phyloP scores from a whole-genome alignment of 2,888 invertebrate genomes.

The Colletes collaris region DNA sequence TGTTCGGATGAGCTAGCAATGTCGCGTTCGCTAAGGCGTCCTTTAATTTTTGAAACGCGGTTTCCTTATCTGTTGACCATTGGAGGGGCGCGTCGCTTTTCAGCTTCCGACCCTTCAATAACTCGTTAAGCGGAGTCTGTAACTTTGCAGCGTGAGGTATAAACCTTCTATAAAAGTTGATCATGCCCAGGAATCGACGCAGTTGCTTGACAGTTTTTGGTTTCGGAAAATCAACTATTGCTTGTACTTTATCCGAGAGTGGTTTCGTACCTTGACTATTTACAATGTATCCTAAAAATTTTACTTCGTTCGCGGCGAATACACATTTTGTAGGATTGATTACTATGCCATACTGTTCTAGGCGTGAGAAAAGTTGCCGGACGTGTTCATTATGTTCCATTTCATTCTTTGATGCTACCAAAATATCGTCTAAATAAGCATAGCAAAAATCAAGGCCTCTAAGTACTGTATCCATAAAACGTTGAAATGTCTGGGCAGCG shows the following conservation, averaged over 20 bases:
- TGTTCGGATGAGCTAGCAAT: not conserved
- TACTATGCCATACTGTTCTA: too few species aligned
- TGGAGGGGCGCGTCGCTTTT: not conserved
- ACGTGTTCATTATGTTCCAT: not conserved
- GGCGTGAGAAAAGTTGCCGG: not conserved
- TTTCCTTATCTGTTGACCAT: not conserved
- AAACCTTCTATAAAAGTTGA: constrained; percentile 21
- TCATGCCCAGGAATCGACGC: constrained; percentile 19
- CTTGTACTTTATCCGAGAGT: not conserved
- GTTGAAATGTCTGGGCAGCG: constrained; percentile 22
- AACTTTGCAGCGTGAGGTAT: not conserved
- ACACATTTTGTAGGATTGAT: too few species aligned
- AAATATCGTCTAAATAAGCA: constrained; percentile 15
- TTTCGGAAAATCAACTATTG: not conserved
- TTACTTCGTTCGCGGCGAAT: not conserved
- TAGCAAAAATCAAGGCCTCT: constrained; percentile 14
- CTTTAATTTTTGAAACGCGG: not conserved
- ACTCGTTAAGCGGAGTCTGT: not conserved
- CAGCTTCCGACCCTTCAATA: not conserved
- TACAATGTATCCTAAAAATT: not conserved
- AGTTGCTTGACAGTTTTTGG: not conserved
- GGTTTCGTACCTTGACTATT: not conserved
- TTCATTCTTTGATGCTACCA: not conserved
- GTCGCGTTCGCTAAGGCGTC: not conserved
- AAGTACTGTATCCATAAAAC: constrained; percentile 11